phyloP scores from a whole-genome alignment of 2,113 vertebrate genomes.

The Takifugu flavidus region DNA sequence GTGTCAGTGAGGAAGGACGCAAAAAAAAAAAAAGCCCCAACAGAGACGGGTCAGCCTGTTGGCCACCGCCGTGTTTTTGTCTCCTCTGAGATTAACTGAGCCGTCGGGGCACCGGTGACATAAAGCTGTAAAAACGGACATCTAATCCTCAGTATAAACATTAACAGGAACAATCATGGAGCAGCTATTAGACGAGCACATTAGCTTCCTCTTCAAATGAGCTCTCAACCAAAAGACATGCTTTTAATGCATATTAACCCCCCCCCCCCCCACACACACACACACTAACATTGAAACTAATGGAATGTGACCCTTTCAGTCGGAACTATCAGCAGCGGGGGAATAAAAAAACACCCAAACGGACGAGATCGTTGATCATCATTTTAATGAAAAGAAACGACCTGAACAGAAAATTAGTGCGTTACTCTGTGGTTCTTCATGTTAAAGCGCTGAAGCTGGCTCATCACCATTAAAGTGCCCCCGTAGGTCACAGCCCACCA shows the following conservation, averaged over 20 bases:
- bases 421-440: constrained; percentile 48
- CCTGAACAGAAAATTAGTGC: constrained; percentile 38
- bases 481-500: constrained; percentile 54
- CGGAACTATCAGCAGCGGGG: not conserved
- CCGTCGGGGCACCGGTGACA: constrained; percentile 45
- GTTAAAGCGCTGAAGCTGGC: constrained; percentile 58
- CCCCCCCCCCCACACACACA: too few species aligned
- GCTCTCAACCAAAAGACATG: too few species aligned
- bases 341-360: constrained; percentile 4
- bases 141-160: constrained; percentile 32
- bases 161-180: constrained; percentile 19
- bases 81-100: constrained; percentile 26
- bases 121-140: constrained; percentile 16
- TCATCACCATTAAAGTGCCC: constrained; percentile 71
- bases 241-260: too few species aligned
- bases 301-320: not conserved
- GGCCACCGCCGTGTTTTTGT: constrained; percentile 6
- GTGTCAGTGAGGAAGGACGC: not conserved
- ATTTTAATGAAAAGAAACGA: constrained; percentile 63
- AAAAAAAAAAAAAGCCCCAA: constrained; percentile 3
- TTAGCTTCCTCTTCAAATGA: too few species aligned
- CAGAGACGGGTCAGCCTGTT: constrained; percentile 12
- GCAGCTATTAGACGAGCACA: not conserved
- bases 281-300: too few species aligned
- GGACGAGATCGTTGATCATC: constrained; percentile 31